Base-by-base conservation (phyloP, 2,113 vertebrate genomes). In the Archilochus colubris region DNA sequence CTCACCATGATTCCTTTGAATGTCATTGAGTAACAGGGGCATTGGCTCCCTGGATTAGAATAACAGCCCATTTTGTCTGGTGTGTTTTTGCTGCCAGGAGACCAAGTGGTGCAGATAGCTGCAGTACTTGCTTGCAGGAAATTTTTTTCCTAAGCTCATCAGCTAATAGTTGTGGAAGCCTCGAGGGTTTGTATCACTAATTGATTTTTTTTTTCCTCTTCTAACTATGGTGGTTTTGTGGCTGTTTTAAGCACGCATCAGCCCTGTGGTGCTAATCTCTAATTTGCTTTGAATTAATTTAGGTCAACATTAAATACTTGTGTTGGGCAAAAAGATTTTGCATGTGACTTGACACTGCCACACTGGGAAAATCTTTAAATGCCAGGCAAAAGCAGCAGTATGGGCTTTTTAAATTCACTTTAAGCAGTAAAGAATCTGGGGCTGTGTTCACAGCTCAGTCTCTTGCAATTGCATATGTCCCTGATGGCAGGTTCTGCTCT, bases 131-230 rank as follows among this genome's bases (percentile, higher is more conserved):
- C 30, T 68, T 48, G 22, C 12, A 43, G 67, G 43, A 27, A 93
- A 18, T 22, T 4, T 55, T 96, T 72, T 76, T 73, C 64, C 33
- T 74, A 51, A 58, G 27, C 64, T 91, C 69, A 55, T 87, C 55
- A 38, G 12, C 43, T 88, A 74, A 30, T 28, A 81, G 33, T 10
- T 89, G 72, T 67, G 48, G 24, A 74, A 86, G 25, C 50, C 82
- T 89, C 59, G 31, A 86, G 59, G 17, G 12, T 63, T 91, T 91
- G 53, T 64, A 25, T 43, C 31, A 48, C 64, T 83, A 86, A 91
- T 72, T 94, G 76, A 83, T 81, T 93, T 89, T 50, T 68, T 74
- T 70, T 76, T 80, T 79, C 55, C 88, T 67, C 63, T 89, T 67
- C 63, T 88, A 50, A 68, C 50, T 74, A 3, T 27, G 23, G 55